These are phyloP conservation scores for Tachysurus vachellii DNA, from an alignment of 2,113 vertebrate genomes.

Conservation along the genomic window DNA sequence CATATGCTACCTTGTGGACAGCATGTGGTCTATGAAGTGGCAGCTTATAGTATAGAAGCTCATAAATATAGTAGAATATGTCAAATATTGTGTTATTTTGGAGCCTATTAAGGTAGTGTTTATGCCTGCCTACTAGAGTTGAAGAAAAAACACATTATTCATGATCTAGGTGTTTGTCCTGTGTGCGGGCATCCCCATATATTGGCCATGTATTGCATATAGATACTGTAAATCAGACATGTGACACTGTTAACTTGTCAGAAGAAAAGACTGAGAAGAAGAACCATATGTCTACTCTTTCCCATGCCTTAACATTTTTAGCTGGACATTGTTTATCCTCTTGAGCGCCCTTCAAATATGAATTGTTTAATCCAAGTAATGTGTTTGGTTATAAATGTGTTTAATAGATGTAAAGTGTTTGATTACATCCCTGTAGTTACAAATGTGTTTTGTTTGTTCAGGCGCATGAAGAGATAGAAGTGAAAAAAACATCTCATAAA, in stretches of 20 bases:
- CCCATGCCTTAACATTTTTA: too few relatives aligned
- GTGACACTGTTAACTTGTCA: not conserved
- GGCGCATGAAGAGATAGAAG: conserved; percentile 69
- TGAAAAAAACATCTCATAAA: conserved; percentile 34
- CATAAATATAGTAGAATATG: not conserved
- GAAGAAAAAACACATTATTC: not conserved
- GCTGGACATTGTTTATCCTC: too few relatives aligned
- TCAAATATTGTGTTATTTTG: not conserved
- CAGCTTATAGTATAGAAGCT: too few relatives aligned
- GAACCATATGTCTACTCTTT: too few relatives aligned
- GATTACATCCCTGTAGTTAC: not conserved
- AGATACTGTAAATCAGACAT: too few relatives aligned
- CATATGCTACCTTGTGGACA: not conserved
- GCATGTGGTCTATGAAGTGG: not conserved
- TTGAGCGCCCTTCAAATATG: too few relatives aligned
- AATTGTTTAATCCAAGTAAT: not conserved
- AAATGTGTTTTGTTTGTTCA: conserved; percentile 38
- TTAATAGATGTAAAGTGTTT: too few relatives aligned
- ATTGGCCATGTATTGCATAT: too few relatives aligned
- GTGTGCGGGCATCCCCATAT: too few relatives aligned
- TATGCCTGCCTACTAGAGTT: not conserved
- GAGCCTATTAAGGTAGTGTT: not conserved
- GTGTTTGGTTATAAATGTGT: not conserved
- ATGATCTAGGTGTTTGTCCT: not conserved
- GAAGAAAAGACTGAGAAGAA: not conserved